Conservation (phyloP, 2,797 vertebrate genomes). For the Mallotus villosus region DNA sequence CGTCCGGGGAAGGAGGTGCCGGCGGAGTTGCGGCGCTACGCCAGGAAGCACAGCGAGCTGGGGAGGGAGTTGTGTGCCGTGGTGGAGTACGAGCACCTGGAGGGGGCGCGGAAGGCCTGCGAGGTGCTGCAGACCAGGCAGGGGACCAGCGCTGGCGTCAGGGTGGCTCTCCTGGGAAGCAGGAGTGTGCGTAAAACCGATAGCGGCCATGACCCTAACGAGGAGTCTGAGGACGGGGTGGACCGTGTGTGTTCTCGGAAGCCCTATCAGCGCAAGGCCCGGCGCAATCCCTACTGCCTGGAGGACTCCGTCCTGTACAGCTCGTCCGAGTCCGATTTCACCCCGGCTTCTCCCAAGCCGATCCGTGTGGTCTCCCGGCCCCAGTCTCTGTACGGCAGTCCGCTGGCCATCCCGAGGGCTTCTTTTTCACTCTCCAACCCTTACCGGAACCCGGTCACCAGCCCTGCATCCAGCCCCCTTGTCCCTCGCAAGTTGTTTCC, state of each 20-base stretch:
- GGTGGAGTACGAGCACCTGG: constrained; percentile 77
- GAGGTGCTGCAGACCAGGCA: constrained; percentile 43
- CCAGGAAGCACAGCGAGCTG: constrained; percentile 63
- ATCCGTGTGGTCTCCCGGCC: constrained; percentile 47
- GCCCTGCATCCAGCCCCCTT: constrained; percentile 45
- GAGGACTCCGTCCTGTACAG: constrained; percentile 53
- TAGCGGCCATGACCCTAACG: constrained; percentile 13
- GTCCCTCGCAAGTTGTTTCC: constrained; percentile 49
- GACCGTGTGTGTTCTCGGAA: constrained; percentile 30
- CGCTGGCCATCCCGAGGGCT: constrained; percentile 34
- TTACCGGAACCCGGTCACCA: constrained; percentile 45
- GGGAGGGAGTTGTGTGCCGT: constrained; percentile 68
- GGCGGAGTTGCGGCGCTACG: constrained; percentile 57
- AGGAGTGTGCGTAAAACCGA: constrained; percentile 58
- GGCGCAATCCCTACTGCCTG: not conserved
- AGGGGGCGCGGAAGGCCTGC: constrained; percentile 65
- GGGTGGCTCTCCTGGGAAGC: constrained; percentile 64
- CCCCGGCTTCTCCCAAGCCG: constrained; percentile 31
- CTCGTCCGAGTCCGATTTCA: constrained; percentile 24
- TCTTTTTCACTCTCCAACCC: constrained; percentile 34
- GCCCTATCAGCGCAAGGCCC: constrained; percentile 12
- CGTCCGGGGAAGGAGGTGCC: constrained; percentile 75
- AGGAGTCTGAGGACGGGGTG: constrained; percentile 33
- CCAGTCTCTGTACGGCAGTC: constrained; percentile 44
- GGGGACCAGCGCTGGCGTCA: constrained; percentile 32